Percentiles rank a stretch among this genome's conserved stretches.
phyloP scores from a whole-genome alignment of 2,888 invertebrate genomes.

The Limenitis camilla region DNA sequence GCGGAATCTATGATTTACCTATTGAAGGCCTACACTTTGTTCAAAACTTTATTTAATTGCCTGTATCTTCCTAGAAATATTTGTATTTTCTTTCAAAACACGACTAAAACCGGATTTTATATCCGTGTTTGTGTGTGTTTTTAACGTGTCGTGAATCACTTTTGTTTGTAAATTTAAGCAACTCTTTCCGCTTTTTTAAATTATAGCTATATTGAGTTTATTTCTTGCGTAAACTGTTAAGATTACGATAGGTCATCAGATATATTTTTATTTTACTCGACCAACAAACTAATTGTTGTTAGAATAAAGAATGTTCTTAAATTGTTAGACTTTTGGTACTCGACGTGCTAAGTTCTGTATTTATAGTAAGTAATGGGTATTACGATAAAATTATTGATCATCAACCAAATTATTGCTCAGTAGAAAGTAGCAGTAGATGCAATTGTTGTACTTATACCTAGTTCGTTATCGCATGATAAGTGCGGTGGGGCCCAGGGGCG shows the following conservation, averaged over 20 bases:
- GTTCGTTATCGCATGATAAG: slow-evolving; percentile 54
- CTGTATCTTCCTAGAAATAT: too few species aligned
- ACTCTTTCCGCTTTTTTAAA: background rate
- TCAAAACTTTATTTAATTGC: too few species aligned
- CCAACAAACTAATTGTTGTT: too few species aligned
- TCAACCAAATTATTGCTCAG: slow-evolving; percentile 12
- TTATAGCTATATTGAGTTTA: background rate
- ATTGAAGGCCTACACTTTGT: too few species aligned
- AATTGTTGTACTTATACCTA: slow-evolving; percentile 25
- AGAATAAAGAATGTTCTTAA: too few species aligned
- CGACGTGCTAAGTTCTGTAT: too few species aligned
- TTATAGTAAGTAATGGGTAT: background rate
- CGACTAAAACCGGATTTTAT: too few species aligned
- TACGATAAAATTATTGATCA: background rate
- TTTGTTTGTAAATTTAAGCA: background rate
- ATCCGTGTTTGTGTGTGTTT: background rate
- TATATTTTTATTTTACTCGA: too few species aligned
- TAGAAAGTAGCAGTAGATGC: slow-evolving; percentile 5
- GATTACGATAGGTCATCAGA: too few species aligned
- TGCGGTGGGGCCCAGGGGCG: slow-evolving; percentile 32
- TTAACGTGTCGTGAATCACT: background rate
- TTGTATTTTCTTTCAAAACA: too few species aligned
- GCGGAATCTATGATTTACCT: slow-evolving; percentile 41
- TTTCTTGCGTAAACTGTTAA: background rate
- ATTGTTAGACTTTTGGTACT: too few species aligned